phyloP scores from a whole-genome alignment of 2,797 vertebrate species.

The Karalla daura region DNA sequence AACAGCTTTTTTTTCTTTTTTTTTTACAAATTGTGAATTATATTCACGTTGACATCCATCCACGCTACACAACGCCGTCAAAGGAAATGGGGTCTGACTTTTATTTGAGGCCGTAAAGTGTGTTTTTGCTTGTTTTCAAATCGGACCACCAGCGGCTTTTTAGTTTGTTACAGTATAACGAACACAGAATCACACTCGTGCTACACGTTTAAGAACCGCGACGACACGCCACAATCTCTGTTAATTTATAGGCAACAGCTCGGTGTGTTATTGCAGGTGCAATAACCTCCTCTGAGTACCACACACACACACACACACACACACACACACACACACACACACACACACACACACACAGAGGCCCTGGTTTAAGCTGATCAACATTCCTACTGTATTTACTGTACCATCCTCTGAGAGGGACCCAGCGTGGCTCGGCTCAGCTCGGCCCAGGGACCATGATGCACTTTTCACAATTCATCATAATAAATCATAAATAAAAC shows the following conservation, averaged over 20 bases:
- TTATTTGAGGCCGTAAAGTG: background rate
- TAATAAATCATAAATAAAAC: conserved; percentile 29
- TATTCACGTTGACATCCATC: background rate
- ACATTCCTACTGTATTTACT: conserved; percentile 79
- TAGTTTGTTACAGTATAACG: too few species aligned
- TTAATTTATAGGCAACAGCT: conserved; percentile 27
- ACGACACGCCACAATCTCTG: conserved; percentile 9
- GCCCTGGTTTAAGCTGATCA: conserved; percentile 76
- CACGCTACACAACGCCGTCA: background rate
- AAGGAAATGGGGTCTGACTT: background rate
- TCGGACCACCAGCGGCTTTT: too few species aligned
- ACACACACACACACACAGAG: too few species aligned
- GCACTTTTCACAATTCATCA: conserved; percentile 14
- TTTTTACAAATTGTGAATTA: background rate
- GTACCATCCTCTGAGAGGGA: conserved; percentile 68
- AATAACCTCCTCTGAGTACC: too few species aligned
- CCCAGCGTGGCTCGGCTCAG: conserved; percentile 14
- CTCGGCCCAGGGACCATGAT: conserved; percentile 1
- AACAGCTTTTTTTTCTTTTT: background rate
- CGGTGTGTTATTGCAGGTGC: conserved; percentile 61
- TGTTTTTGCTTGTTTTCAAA: background rate
- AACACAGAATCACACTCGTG: background rate
- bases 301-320: too few species aligned
- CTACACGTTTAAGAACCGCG: conserved; percentile 26
- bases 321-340: too few species aligned